Evolutionary conservation across 1,140 invertebrate genomes (phyloP).

Genomic region (Phocides pigmalion): DNA sequence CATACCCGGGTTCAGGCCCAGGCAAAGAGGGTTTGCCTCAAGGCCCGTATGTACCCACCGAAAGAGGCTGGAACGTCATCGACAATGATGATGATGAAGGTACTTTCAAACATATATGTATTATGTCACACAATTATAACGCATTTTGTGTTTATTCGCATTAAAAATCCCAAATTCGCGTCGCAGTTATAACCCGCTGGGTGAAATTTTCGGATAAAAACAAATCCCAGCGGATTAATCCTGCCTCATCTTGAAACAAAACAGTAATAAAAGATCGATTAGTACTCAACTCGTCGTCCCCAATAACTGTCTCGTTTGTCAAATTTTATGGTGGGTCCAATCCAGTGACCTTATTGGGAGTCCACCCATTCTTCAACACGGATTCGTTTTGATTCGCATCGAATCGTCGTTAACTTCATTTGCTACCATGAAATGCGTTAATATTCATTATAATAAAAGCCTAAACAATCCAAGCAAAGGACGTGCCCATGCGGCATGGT

Average conservation of each 20-base stretch:
- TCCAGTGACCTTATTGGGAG: constrained; percentile 18
- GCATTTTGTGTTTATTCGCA: background rate
- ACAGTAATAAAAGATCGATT: constrained; percentile 51
- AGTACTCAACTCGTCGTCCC: constrained; percentile 43
- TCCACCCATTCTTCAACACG: background rate
- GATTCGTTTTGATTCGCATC: background rate
- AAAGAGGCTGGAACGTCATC: too few relatives aligned
- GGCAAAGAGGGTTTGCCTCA: too few relatives aligned
- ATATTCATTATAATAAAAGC: too few relatives aligned
- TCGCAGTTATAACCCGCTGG: background rate
- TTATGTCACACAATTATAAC: too few relatives aligned
- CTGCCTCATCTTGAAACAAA: constrained; percentile 39
- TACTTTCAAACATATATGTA: too few relatives aligned
- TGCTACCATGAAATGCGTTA: too few relatives aligned
- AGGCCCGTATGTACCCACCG: too few relatives aligned
- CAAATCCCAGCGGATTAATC: constrained; percentile 10
- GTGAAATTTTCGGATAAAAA: constrained; percentile 8
- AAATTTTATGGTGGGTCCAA: constrained; percentile 56
- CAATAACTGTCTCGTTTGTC: constrained; percentile 64
- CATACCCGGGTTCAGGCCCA: too few relatives aligned
- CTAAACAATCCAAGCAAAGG: too few relatives aligned
- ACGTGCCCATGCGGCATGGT: too few relatives aligned
- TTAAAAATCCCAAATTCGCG: background rate
- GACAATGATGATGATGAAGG: too few relatives aligned
- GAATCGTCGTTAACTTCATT: background rate